Percentiles rank a stretch among this genome's conserved stretches.
Conservation (phyloP, 1,140 invertebrate species). For the Brachionus rotundiformis region DNA sequence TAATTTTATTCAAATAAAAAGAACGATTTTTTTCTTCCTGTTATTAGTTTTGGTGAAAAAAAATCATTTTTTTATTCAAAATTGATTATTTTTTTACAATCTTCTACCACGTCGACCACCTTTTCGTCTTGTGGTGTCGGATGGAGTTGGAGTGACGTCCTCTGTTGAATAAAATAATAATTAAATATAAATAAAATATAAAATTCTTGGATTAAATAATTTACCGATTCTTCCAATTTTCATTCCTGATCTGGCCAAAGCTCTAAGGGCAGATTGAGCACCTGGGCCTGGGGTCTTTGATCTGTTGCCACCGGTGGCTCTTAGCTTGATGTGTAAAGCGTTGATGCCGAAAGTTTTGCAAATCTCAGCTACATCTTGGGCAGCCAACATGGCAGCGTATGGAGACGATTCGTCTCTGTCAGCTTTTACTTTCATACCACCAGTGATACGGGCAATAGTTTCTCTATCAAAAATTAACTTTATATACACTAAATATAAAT, state of each 20-base stretch:
- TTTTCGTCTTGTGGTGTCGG: conserved; percentile 97
- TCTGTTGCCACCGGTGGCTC: conserved; percentile 94
- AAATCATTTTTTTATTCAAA: conserved; percentile 43
- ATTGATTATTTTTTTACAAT: conserved; percentile 72
- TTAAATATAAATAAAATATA: neutral
- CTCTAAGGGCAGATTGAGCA: conserved; percentile 93
- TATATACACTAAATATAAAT: neutral
- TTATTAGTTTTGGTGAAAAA: neutral
- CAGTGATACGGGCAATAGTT: conserved; percentile 96
- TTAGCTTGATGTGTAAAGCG: conserved; percentile 93
- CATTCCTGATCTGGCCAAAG: conserved; percentile 95
- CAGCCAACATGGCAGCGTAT: conserved; percentile 99
- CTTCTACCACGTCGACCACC: conserved; percentile 97
- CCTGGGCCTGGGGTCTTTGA: conserved; percentile 78
- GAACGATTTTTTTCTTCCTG: neutral
- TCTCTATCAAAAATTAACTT: conserved; percentile 70
- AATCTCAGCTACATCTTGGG: conserved; percentile 98
- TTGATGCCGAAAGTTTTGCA: conserved; percentile 94
- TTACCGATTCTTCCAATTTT: conserved; percentile 94
- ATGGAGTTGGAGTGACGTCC: conserved; percentile 99
- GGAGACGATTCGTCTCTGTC: conserved; percentile 99
- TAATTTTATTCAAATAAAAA: conserved; percentile 40
- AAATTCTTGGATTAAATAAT: conserved; percentile 17
- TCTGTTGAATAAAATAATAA: conserved; percentile 62
- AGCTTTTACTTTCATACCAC: conserved; percentile 99